Conservation (phyloP, 2,797 vertebrate species). For the Leptatherina wallacei region DNA sequence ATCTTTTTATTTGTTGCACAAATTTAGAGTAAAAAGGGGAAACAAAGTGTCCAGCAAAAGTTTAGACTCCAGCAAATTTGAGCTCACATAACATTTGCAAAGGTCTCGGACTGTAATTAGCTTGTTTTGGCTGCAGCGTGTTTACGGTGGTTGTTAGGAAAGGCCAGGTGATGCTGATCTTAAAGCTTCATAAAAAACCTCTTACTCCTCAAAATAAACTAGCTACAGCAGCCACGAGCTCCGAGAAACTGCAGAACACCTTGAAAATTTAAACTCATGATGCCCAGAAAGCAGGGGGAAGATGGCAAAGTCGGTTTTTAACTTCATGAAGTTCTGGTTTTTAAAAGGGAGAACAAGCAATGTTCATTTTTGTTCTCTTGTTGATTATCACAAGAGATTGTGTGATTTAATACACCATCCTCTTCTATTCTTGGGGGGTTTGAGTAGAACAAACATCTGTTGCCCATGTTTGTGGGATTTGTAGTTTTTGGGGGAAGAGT, state of each 20-base stretch:
- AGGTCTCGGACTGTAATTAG: neutral
- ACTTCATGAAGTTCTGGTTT: neutral
- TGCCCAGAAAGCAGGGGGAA: neutral
- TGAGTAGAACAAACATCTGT: too few species aligned
- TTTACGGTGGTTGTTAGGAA: constrained; percentile 1
- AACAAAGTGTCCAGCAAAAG: neutral
- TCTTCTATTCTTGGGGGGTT: too few species aligned
- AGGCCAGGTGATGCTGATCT: constrained; percentile 5
- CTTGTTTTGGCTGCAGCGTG: neutral
- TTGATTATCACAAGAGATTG: too few species aligned
- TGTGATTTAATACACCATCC: too few species aligned
- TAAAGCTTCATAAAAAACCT: neutral
- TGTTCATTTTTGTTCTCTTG: too few species aligned
- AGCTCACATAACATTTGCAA: neutral
- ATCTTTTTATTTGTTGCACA: too few species aligned
- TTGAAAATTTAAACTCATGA: neutral
- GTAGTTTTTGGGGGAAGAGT: too few species aligned
- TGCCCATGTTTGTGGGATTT: too few species aligned
- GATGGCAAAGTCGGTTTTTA: neutral
- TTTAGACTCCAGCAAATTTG: neutral
- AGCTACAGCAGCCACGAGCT: neutral
- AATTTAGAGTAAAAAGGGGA: neutral
- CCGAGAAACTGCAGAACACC: neutral
- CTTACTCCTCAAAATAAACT: neutral
- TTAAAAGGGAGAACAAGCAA: too few species aligned